Evolutionary conservation across 2,888 invertebrate species (phyloP).

Genomic region (Conchocele bisecta): DNA sequence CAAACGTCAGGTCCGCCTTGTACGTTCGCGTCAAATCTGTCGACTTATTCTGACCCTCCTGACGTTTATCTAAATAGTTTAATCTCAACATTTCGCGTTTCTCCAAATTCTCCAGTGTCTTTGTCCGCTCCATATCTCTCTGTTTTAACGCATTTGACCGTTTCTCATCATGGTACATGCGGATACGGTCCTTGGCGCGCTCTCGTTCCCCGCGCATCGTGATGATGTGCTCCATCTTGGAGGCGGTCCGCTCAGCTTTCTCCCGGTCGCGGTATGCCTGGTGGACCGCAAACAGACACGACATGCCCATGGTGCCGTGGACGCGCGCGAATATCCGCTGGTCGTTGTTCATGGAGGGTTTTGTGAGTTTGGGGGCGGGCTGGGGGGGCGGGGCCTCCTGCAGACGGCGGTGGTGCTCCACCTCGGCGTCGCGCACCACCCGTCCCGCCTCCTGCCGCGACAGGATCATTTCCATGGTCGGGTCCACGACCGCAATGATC

Average conservation of each 20-base stretch:
- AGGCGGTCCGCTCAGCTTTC: slow-evolving; percentile 74
- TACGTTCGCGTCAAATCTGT: slow-evolving; percentile 64
- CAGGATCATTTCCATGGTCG: slow-evolving; percentile 78
- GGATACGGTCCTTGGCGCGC: slow-evolving; percentile 75
- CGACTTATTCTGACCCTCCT: slow-evolving; percentile 68
- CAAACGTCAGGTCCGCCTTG: slow-evolving; percentile 74
- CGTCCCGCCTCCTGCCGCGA: slow-evolving; percentile 74
- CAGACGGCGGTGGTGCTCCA: slow-evolving; percentile 67
- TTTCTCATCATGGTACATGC: slow-evolving; percentile 75
- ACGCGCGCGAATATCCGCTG: slow-evolving; percentile 74
- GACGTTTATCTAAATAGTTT: slow-evolving; percentile 71
- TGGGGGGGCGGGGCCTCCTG: slow-evolving; percentile 58
- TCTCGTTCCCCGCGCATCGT: slow-evolving; percentile 76
- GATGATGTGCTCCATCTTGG: slow-evolving; percentile 76
- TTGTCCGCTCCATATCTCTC: slow-evolving; percentile 70
- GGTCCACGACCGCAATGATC: slow-evolving; percentile 71
- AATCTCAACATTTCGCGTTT: slow-evolving; percentile 71
- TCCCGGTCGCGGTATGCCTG: slow-evolving; percentile 80
- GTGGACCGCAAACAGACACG: slow-evolving; percentile 80
- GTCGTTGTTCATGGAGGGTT: slow-evolving; percentile 65
- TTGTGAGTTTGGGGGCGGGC: slow-evolving; percentile 55
- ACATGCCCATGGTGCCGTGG: slow-evolving; percentile 79
- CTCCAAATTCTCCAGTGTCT: slow-evolving; percentile 71
- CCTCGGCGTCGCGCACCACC: slow-evolving; percentile 77
- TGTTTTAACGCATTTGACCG: slow-evolving; percentile 68